Evolutionary conservation across 2,113 vertebrate species (phyloP).

Genomic region (Pangasianodon gigas): DNA sequence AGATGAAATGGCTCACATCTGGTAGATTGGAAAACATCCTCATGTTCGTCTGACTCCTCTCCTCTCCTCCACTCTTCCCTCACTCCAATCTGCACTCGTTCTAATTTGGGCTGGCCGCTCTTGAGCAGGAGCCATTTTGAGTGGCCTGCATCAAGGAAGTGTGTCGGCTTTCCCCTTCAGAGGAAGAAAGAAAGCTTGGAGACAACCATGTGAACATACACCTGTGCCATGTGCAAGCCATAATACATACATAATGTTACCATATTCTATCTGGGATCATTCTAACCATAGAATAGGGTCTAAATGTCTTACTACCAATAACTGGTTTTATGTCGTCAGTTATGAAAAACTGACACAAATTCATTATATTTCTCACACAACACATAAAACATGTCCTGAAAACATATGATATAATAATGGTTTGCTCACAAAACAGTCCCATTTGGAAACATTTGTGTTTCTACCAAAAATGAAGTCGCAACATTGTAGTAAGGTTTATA

Average conservation of each 20-base stretch:
- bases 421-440: background rate
- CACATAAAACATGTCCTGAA: background rate
- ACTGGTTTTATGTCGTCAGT: background rate
- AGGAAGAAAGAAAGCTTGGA: constrained; percentile 9
- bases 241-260: background rate
- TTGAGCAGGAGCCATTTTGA: constrained; percentile 65
- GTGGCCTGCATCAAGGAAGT: constrained; percentile 55
- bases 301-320: background rate
- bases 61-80: constrained; percentile 52
- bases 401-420: background rate
- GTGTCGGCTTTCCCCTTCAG: background rate
- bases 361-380: background rate
- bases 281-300: too few relatives aligned
- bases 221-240: background rate
- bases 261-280: background rate
- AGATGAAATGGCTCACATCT: constrained; percentile 82
- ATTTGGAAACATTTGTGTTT: background rate
- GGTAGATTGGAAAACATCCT: constrained; percentile 76
- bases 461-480: background rate
- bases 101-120: constrained; percentile 69
- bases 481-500: background rate
- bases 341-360: background rate
- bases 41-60: constrained; percentile 42
- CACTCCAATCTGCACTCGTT: constrained; percentile 54
- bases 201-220: constrained; percentile 30